A percentile compares a stretch with the other conserved stretches of the same genome.
These are phyloP conservation scores for Gymnothorax javanicus DNA, from an alignment of 2,797 vertebrate genomes.

Conservation along the genomic window DNA sequence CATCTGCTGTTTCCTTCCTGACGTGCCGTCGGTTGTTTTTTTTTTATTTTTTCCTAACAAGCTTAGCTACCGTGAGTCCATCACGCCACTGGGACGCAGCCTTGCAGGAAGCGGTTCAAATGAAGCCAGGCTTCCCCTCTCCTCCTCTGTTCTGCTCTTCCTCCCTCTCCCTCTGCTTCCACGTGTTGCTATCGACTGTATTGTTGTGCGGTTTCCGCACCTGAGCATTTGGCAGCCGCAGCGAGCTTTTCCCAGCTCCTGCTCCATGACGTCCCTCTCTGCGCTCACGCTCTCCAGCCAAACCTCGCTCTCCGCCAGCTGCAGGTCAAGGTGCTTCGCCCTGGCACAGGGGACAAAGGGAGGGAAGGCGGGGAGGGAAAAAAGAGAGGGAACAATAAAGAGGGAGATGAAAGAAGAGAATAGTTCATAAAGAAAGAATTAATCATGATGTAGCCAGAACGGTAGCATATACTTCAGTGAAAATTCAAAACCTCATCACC, in stretches of 20 bases:
- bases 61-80: conserved; percentile 22
- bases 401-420: neutral
- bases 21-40: conserved; percentile 49
- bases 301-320: conserved; percentile 69
- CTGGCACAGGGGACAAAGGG: conserved; percentile 37
- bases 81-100: conserved; percentile 36
- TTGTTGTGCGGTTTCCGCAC: conserved; percentile 63
- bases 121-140: conserved; percentile 23
- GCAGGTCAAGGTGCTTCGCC: conserved; percentile 50
- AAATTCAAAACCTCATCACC: neutral
- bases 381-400: neutral
- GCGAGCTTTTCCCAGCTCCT: conserved; percentile 66
- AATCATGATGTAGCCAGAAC: neutral
- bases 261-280: conserved; percentile 58
- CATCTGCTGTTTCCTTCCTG: conserved; percentile 61
- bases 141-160: conserved; percentile 33
- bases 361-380: conserved; percentile 26
- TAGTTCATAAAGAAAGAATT: neutral
- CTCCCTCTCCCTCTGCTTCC: conserved; percentile 14
- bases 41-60: neutral
- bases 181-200: conserved; percentile 24
- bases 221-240: conserved; percentile 67
- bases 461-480: neutral
- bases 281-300: conserved; percentile 61
- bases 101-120: conserved; percentile 39